phyloP scores from a whole-genome alignment of 2,888 invertebrate species.

The Eretmocerus hayati region DNA sequence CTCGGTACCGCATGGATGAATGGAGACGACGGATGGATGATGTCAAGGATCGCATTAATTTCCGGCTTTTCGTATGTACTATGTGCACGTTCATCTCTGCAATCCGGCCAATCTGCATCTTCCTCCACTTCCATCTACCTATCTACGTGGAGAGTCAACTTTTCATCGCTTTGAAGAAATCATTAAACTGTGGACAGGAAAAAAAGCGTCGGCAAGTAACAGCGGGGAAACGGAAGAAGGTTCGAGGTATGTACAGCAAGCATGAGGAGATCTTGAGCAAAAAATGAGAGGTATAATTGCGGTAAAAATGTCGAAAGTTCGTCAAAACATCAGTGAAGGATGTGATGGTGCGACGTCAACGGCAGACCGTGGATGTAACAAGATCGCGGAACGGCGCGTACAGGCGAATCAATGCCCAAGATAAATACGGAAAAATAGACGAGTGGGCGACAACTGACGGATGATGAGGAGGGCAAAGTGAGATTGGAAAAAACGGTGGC shows the following conservation, averaged over 20 bases:
- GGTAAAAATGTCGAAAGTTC: constrained; percentile 19
- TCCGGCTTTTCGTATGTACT: constrained; percentile 21
- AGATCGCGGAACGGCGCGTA: neutral
- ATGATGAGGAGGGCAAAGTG: constrained; percentile 1
- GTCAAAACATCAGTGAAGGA: constrained; percentile 7
- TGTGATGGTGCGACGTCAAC: neutral
- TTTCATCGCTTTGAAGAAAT: constrained; percentile 24
- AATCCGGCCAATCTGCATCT: too few species aligned
- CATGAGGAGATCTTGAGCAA: constrained; percentile 2
- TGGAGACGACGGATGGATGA: too few species aligned
- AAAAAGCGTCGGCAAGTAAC: constrained; percentile 6
- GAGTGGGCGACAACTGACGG: neutral
- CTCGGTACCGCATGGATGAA: too few species aligned
- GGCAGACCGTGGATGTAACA: neutral
- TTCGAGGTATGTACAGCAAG: too few species aligned
- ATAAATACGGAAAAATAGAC: constrained; percentile 10
- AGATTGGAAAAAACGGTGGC: constrained; percentile 12
- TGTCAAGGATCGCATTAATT: constrained; percentile 24
- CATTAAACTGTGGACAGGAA: constrained; percentile 13
- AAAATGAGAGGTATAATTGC: constrained; percentile 16
- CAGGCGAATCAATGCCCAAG: constrained; percentile 7
- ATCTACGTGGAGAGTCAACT: constrained; percentile 11
- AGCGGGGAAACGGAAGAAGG: constrained; percentile 5
- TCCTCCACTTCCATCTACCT: neutral
- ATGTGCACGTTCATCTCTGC: too few species aligned